Base-by-base conservation (phyloP, 2,888 invertebrate genomes). In the Axea sp. region DNA sequence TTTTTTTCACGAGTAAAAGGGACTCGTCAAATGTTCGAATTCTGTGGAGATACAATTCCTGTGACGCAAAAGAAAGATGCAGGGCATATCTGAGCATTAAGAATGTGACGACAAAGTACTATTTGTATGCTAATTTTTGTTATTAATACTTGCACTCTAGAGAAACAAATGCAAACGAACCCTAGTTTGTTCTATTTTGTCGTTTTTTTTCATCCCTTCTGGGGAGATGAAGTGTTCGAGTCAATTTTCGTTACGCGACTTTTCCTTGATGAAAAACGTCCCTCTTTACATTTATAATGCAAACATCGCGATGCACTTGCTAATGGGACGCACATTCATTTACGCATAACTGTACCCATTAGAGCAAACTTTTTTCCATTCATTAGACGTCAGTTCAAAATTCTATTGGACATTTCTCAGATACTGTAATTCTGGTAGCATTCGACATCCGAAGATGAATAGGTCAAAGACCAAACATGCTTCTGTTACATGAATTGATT, bases 81-180 rank as follows among this genome's bases (percentile, higher is more conserved):
- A 1, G 7, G 3, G 14, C 5, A 43, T 33, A 15, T 17, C 39
- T 55, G 12, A 30, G 3, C 6, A 14, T 30, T n/a, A 39, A 8
- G 9, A 39, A 8, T 4, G 31, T 15, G 3, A 9, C 11, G 3
- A 26, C 24, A 15, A 22, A 41, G 39, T 14, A 28, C 7, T 9
- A 57, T 43, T 43, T 33, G 41, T 24, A 41, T 43, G 43, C 57
- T 33, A 57, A 43, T 57, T 57, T 41, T 39, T 8, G 12, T 39
- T 28, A 53, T 15, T 37, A 35, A 53, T 53, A 8, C 37, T 12
- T 9, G 51, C 24, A 17, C 6, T 22, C 2, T 9, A 11, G 22
- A 4, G 24, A 15, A 51, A 51, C 12, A 51, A 51, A 35, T n/a
- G 11, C 26, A 28, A 47, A 30, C 45, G 19, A 47, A 8, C 24